Evolutionary conservation across 2,888 invertebrate genomes (phyloP).

Genomic region (Desoria tigrina): DNA sequence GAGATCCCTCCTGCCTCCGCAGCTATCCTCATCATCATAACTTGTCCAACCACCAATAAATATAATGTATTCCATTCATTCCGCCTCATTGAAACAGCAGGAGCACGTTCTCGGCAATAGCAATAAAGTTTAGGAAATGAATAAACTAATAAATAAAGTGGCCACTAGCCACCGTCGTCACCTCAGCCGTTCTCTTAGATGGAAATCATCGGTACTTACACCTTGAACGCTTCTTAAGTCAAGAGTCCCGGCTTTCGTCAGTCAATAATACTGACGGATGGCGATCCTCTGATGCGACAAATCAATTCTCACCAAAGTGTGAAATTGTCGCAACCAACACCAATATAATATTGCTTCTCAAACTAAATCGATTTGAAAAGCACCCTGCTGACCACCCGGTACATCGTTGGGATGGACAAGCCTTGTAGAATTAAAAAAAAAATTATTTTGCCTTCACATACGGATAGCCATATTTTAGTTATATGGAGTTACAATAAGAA

Average conservation of each 20-base stretch:
- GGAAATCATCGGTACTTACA: background rate
- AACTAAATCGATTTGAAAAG: background rate
- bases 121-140: background rate
- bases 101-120: background rate
- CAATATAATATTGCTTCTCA: background rate
- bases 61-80: background rate
- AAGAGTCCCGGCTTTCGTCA: background rate
- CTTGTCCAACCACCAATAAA: background rate
- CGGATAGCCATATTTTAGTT: no score
- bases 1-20: background rate
- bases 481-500: no score
- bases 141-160: background rate
- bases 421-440: no score
- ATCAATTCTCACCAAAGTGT: constrained; percentile 20
- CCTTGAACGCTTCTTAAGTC: background rate
- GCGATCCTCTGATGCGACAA: constrained; percentile 3
- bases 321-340: constrained; percentile 4
- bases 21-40: background rate
- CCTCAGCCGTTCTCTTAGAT: background rate
- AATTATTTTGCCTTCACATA: no score
- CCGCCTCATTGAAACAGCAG: background rate
- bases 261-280: background rate
- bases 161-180: background rate
- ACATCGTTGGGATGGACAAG: background rate
- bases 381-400: constrained; percentile 8